Conservation (phyloP, 2,113 vertebrate species). For the Clarias macrocephalus region DNA sequence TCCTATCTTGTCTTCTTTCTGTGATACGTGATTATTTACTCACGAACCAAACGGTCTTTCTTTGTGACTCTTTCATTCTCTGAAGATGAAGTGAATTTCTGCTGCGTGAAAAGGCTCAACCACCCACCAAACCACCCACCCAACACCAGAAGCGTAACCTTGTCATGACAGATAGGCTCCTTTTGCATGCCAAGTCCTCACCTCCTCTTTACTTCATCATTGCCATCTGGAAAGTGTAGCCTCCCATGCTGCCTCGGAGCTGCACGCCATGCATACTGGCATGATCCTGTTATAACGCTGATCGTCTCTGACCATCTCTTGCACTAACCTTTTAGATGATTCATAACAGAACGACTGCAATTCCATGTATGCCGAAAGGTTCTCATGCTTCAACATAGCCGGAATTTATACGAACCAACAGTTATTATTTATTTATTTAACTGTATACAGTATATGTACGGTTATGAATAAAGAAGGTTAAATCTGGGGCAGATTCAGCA, state of each 20-base stretch:
- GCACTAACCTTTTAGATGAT: constrained; percentile 42
- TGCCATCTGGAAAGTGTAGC: constrained; percentile 44
- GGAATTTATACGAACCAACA: neutral
- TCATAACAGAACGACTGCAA: constrained; percentile 24
- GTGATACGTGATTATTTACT: neutral
- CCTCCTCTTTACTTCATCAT: constrained; percentile 39
- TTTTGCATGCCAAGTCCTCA: constrained; percentile 26
- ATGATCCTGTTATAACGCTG: constrained; percentile 34
- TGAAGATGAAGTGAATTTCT: constrained; percentile 17
- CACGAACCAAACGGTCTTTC: neutral
- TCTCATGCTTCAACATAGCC: neutral
- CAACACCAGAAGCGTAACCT: constrained; percentile 45
- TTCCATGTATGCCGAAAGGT: constrained; percentile 3
- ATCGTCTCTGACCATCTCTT: constrained; percentile 36
- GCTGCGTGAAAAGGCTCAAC: constrained; percentile 11
- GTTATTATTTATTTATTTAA: neutral
- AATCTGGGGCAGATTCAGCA: neutral
- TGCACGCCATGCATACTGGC: constrained; percentile 21
- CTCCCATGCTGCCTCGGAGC: constrained; percentile 28
- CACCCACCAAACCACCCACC: constrained; percentile 39
- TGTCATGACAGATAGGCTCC: constrained; percentile 42
- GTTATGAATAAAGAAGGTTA: constrained; percentile 10
- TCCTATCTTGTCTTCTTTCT: neutral
- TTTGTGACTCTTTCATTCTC: constrained; percentile 14
- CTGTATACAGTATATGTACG: neutral